Percentiles rank a stretch among this genome's conserved stretches.
phyloP scores from a whole-genome alignment of 2,888 invertebrate species.

The Quadroppia sp. region DNA sequence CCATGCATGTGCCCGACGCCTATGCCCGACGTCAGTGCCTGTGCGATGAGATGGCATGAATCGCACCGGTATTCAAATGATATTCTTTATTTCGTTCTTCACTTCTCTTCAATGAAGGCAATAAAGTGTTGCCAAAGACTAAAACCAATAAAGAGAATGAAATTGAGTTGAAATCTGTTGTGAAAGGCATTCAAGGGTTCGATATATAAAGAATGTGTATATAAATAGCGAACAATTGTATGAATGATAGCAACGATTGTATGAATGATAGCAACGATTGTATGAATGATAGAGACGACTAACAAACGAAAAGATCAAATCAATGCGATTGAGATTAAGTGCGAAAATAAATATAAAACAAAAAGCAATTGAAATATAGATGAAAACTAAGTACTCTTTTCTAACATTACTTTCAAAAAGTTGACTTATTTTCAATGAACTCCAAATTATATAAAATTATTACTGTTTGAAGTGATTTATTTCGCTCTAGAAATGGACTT shows the following conservation, averaged over 20 bases:
- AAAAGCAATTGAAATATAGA: neutral
- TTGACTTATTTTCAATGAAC: neutral
- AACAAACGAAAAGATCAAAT: conserved; percentile 20
- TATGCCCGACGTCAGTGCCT: no score
- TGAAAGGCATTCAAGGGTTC: neutral
- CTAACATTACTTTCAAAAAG: neutral
- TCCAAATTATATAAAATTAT: neutral
- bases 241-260: no score
- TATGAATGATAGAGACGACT: neutral
- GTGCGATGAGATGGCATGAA: neutral
- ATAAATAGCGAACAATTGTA: neutral
- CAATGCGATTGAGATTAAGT: neutral
- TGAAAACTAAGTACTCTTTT: neutral
- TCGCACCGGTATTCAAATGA: conserved; percentile 26
- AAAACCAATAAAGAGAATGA: conserved; percentile 17
- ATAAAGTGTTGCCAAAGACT: conserved; percentile 20
- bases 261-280: neutral
- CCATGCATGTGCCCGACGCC: no score
- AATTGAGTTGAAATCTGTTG: neutral
- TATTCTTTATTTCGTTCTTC: conserved; percentile 34
- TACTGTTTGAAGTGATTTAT: conserved; percentile 23
- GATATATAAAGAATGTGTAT: neutral
- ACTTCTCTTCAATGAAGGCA: conserved; percentile 22
- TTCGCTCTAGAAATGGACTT: conserved; percentile 8
- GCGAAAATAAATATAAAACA: neutral